Conservation (phyloP, 2,113 vertebrate species). For the Cairina moschata region DNA sequence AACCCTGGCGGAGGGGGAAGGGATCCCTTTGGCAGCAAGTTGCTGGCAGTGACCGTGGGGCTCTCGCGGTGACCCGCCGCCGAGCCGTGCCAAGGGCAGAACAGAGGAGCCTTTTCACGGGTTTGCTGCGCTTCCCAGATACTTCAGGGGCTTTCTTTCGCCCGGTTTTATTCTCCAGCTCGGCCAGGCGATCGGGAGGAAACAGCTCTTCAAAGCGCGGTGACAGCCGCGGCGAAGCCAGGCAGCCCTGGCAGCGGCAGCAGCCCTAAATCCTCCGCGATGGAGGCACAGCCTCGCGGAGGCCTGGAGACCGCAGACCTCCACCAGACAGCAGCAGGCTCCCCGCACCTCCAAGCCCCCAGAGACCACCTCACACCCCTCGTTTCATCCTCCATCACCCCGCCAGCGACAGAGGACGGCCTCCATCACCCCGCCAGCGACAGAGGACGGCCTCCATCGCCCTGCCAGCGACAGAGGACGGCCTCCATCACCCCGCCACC, state of each 20-base stretch:
- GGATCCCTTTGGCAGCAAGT: not conserved
- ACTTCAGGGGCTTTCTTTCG: not conserved
- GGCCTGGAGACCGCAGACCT: not conserved
- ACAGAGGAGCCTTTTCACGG: slow-evolving; percentile 44
- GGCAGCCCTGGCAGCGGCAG: not conserved
- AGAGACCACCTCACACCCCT: rapidly evolving
- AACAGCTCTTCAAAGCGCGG: not conserved
- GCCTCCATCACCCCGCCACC: rapidly evolving
- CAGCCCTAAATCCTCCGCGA: not conserved
- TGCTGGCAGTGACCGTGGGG: not conserved
- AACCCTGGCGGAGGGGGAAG: not conserved
- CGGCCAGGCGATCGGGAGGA: not conserved
- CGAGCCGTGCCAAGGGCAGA: not conserved
- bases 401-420: too few relatives aligned
- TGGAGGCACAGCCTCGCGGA: not conserved
- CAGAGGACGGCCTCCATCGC: too few relatives aligned
- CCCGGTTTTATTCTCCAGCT: not conserved
- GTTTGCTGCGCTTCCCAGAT: not conserved
- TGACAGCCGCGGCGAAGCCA: not conserved
- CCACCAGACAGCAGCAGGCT: not conserved
- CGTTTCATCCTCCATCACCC: rapidly evolving
- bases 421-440: not conserved
- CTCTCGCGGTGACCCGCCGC: not conserved
- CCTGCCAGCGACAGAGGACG: too few relatives aligned
- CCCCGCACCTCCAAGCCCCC: not conserved